phyloP scores from a whole-genome alignment of 2,113 vertebrate species.

The Penelope pileata region DNA sequence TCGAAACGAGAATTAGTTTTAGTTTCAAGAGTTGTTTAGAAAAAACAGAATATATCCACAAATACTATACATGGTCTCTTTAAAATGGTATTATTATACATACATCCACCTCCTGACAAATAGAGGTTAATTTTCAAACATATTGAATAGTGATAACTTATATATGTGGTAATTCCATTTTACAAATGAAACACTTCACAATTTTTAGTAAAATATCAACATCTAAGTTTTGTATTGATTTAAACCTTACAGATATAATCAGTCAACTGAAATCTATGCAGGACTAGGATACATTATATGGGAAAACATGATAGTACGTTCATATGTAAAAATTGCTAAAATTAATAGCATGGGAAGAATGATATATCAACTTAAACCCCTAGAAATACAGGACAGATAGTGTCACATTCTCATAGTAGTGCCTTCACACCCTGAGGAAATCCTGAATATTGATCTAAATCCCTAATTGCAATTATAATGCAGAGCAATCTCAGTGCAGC shows the following conservation, averaged over 20 bases:
- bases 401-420: not conserved
- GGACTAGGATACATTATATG: not conserved
- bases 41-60: not conserved
- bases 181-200: not conserved
- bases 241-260: not conserved
- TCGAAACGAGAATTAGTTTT: not conserved
- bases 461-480: not conserved
- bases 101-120: not conserved
- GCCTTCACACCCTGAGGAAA: not conserved
- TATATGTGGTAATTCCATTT: not conserved
- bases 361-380: not conserved
- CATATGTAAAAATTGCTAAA: not conserved
- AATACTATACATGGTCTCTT: not conserved
- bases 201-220: not conserved
- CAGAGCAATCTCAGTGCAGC: not conserved
- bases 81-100: not conserved
- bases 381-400: not conserved
- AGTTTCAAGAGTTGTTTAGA: not conserved
- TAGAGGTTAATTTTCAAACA: not conserved
- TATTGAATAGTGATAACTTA: rapidly evolving
- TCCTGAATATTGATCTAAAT: not conserved
- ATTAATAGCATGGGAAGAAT: not conserved
- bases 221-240: not conserved
- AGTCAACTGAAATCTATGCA: not conserved
- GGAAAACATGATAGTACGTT: not conserved